These are phyloP conservation scores for Acanthurus leucopareius DNA, from an alignment of 2,797 vertebrate genomes.

Conservation along the genomic window DNA sequence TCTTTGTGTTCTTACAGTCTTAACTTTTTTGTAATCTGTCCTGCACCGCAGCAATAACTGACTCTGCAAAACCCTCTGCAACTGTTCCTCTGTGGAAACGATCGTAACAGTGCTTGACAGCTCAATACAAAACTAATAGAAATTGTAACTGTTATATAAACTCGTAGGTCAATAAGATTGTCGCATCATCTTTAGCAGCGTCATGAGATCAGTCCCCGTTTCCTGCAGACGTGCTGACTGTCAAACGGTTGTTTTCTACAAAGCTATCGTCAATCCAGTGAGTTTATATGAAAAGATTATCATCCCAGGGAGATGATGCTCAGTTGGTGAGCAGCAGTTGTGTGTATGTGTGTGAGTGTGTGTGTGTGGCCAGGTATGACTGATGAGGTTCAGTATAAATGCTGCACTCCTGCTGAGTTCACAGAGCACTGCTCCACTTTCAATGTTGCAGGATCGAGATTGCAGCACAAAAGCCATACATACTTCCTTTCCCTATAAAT, in stretches of 20 bases:
- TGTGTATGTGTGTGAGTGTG: conserved; percentile 50
- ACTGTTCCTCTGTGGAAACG: background rate
- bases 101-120: conserved; percentile 14
- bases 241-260: conserved; percentile 50
- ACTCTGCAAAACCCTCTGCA: conserved; percentile 15
- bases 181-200: conserved; percentile 32
- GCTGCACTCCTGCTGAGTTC: conserved; percentile 70
- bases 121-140: background rate
- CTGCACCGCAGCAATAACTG: conserved; percentile 1
- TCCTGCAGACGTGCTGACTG: conserved; percentile 29
- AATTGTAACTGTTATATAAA: conserved; percentile 28
- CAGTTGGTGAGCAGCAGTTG: conserved; percentile 54
- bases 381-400: conserved; percentile 72
- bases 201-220: conserved; percentile 30
- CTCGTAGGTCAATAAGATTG: conserved; percentile 22
- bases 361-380: conserved; percentile 69
- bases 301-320: conserved; percentile 60
- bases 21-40: too few relatives aligned
- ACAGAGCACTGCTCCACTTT: conserved; percentile 72
- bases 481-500: conserved; percentile 66
- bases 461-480: conserved; percentile 53
- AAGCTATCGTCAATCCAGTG: conserved; percentile 50
- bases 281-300: conserved; percentile 63
- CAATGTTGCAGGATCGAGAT: conserved; percentile 40
- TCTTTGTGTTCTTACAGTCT: too few relatives aligned